These are phyloP conservation scores for Unio pictorum DNA, from an alignment of 2,888 invertebrate genomes.

Conservation along the genomic window DNA sequence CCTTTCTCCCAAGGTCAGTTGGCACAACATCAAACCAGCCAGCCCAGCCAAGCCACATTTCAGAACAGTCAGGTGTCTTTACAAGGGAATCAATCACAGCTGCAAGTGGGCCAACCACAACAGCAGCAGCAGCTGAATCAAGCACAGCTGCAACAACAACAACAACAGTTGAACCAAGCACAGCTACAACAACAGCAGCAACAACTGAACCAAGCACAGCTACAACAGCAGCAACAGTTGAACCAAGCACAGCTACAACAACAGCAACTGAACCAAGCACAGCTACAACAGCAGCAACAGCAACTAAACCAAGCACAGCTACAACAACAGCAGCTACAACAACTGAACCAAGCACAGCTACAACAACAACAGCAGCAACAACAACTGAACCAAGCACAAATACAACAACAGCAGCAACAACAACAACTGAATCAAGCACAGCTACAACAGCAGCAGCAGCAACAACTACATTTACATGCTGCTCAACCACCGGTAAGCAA, in stretches of 20 bases:
- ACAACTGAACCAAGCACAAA: constrained; percentile 18
- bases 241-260: constrained; percentile 8
- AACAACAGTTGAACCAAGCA: constrained; percentile 5
- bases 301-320: constrained; percentile 2
- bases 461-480: background rate
- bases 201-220: constrained; percentile 19
- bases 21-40: constrained; percentile 9
- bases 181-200: constrained; percentile 11
- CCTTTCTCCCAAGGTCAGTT: constrained; percentile 4
- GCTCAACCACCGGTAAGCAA: constrained; percentile 1
- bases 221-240: constrained; percentile 10
- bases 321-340: constrained; percentile 15
- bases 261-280: constrained; percentile 4
- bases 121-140: constrained; percentile 9
- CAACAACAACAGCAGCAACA: constrained; percentile 17
- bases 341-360: constrained; percentile 19
- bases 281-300: constrained; percentile 11
- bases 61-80: background rate
- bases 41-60: background rate
- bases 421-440: constrained; percentile 9
- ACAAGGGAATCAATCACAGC: constrained; percentile 19
- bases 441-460: constrained; percentile 10
- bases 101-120: constrained; percentile 8
- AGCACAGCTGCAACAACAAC: constrained; percentile 15
- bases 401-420: constrained; percentile 8